phyloP scores from a whole-genome alignment of 2,797 vertebrate genomes.

The Periparus ater region DNA sequence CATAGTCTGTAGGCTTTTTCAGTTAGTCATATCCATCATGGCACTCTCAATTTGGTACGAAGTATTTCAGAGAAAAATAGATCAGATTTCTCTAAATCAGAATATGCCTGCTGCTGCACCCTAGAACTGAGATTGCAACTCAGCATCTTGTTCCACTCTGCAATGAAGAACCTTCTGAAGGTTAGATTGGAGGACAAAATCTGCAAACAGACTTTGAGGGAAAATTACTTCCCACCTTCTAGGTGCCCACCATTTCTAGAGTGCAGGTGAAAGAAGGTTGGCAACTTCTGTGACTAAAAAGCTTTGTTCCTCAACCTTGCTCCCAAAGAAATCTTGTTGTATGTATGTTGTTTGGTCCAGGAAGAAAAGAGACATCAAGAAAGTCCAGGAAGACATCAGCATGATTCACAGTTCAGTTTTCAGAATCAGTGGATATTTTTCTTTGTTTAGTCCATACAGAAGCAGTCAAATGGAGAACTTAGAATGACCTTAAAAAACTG shows the following conservation, averaged over 20 bases:
- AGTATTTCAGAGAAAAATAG: background rate
- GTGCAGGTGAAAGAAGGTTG: background rate
- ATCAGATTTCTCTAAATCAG: background rate
- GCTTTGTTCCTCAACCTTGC: background rate
- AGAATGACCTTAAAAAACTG: background rate
- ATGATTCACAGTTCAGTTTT: background rate
- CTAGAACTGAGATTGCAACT: background rate
- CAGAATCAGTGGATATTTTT: background rate
- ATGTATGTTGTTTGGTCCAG: background rate
- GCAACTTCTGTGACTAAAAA: background rate
- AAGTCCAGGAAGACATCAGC: background rate
- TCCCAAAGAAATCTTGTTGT: background rate
- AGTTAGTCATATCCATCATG: background rate
- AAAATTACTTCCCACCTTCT: background rate
- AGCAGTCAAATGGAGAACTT: background rate
- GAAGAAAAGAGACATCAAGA: background rate
- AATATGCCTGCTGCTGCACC: background rate
- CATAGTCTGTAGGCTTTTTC: background rate
- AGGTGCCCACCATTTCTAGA: background rate
- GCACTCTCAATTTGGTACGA: background rate
- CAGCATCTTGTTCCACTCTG: background rate
- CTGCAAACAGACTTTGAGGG: background rate
- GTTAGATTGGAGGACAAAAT: background rate
- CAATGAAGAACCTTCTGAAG: background rate
- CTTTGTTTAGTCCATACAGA: background rate